phyloP scores from a whole-genome alignment of 1,140 invertebrate genomes.

The Triops cancriformis region DNA sequence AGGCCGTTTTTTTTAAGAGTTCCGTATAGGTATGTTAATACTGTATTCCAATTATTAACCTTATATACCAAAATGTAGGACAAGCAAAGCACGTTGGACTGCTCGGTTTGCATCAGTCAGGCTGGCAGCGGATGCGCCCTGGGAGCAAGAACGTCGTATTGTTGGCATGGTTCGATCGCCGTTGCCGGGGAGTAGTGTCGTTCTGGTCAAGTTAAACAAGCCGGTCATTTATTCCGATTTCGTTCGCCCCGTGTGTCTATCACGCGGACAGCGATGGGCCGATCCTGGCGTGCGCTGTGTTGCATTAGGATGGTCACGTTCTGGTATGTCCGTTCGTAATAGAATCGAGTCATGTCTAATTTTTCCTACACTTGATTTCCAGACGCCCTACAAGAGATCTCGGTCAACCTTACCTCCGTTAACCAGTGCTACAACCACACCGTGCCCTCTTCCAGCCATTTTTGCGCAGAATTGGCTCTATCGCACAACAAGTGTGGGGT shows the following conservation, averaged over 20 bases:
- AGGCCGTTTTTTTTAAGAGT: no score
- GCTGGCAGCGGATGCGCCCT: constrained; percentile 65
- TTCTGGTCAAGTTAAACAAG: constrained; percentile 67
- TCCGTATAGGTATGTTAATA: no score
- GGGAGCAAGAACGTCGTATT: constrained; percentile 75
- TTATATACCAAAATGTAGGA: constrained; percentile 24
- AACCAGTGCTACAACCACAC: constrained; percentile 21
- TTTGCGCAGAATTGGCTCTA: constrained; percentile 23
- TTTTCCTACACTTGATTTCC: neutral
- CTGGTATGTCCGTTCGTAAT: constrained; percentile 20
- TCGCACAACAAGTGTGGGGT: constrained; percentile 17
- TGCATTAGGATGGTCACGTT: constrained; percentile 23
- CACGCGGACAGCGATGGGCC: constrained; percentile 20
- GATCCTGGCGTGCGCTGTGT: constrained; percentile 22
- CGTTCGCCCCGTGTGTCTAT: constrained; percentile 67
- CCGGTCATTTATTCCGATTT: constrained; percentile 68
- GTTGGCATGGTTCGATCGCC: constrained; percentile 82
- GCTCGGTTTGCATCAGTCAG: constrained; percentile 64
- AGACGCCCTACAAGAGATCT: constrained; percentile 22
- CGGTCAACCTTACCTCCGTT: constrained; percentile 16
- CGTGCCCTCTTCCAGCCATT: neutral
- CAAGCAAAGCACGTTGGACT: constrained; percentile 33
- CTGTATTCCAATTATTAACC: no score
- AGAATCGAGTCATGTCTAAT: neutral
- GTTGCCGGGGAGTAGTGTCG: constrained; percentile 73